Conservation (phyloP, 2,797 vertebrate species). For the Myioborus miniatus region DNA sequence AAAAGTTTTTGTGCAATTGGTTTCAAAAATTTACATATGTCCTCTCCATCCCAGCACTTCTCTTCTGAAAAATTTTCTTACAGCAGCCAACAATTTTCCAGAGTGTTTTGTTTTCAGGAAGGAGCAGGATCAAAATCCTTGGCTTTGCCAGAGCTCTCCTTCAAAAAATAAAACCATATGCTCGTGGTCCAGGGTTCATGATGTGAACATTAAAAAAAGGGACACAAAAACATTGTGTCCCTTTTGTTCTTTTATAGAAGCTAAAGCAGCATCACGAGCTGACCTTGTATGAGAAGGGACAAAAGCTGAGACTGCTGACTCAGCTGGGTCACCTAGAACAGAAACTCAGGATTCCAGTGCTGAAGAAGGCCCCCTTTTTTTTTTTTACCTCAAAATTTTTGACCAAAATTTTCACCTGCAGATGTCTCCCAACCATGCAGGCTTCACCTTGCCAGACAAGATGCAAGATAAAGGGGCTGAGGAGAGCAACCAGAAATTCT, state of each 20-base stretch:
- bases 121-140: background rate
- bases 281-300: background rate
- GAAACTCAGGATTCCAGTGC: background rate
- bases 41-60: slow-evolving; percentile 33
- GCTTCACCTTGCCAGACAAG: background rate
- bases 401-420: background rate
- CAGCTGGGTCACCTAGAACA: background rate
- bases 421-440: background rate
- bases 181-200: background rate
- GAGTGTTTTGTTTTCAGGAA: slow-evolving; percentile 33
- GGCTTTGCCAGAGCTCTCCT: background rate
- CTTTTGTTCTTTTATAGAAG: slow-evolving; percentile 3
- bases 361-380: background rate
- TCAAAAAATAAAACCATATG: background rate
- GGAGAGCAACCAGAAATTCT: background rate
- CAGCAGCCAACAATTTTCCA: background rate
- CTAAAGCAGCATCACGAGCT: background rate
- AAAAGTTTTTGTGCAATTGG: slow-evolving; percentile 40
- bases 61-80: slow-evolving; percentile 48
- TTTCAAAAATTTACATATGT: slow-evolving; percentile 55
- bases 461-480: background rate
- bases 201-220: background rate
- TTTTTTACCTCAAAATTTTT: background rate
- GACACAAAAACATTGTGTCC: no score
- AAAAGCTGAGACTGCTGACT: background rate